Percentiles rank a stretch among this genome's conserved stretches.
Conservation (phyloP, 2,797 vertebrate genomes). For the Anas bernieri region DNA sequence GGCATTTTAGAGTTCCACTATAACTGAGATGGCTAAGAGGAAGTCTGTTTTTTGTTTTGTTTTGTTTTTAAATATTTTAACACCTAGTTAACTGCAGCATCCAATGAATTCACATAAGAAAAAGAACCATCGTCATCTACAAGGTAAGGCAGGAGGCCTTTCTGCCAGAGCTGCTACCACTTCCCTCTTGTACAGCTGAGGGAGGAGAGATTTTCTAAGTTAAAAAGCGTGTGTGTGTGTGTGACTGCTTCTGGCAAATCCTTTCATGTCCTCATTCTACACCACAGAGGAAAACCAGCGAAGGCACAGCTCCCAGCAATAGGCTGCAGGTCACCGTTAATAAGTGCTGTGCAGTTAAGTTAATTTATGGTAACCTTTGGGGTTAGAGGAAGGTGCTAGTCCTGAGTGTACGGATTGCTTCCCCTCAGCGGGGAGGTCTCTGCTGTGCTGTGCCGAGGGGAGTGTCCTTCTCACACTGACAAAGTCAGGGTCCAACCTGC, state of each 20-base stretch:
- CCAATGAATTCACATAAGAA: constrained; percentile 45
- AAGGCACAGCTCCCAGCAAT: background rate
- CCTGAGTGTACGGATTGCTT: background rate
- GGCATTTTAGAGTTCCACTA: background rate
- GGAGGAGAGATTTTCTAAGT: background rate
- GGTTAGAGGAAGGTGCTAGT: background rate
- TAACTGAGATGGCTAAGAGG: constrained; percentile 2
- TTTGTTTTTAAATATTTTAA: constrained; percentile 10
- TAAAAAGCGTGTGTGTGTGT: background rate
- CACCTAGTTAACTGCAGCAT: constrained; percentile 66
- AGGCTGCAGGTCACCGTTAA: background rate
- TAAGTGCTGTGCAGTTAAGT: background rate
- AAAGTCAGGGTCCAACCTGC: background rate
- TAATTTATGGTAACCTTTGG: background rate
- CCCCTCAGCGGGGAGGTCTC: background rate
- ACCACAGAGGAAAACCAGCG: background rate
- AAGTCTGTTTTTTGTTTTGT: constrained; percentile 4
- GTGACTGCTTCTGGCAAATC: constrained; percentile 8
- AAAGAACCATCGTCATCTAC: constrained; percentile 18
- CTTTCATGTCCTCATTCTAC: background rate
- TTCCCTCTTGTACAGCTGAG: background rate
- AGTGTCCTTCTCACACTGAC: background rate
- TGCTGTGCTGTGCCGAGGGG: background rate
- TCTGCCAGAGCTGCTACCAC: background rate
- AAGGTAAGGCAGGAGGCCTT: constrained; percentile 61